A percentile compares a stretch with the other conserved stretches of the same genome.
phyloP scores from a whole-genome alignment of 92 coral and sea anemone species.

The Virgularia gustaviana region DNA sequence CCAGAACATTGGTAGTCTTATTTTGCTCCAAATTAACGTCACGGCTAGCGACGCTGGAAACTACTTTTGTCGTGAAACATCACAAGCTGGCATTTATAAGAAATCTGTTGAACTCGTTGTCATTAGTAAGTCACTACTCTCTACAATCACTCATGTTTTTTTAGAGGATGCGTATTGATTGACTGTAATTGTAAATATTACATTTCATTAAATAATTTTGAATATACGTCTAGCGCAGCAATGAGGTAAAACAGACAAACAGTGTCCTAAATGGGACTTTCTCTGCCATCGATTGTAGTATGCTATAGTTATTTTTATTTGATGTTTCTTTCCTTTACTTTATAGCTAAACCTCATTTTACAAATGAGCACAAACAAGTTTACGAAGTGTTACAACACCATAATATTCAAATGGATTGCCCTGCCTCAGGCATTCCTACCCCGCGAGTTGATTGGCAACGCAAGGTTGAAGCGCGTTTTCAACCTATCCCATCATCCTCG shows the following conservation, averaged over 20 bases:
- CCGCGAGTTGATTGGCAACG: constrained; percentile 90
- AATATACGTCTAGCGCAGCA: too few relatives aligned
- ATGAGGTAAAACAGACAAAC: too few relatives aligned
- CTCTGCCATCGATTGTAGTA: too few relatives aligned
- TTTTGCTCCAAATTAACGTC: constrained; percentile 13
- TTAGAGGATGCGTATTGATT: not conserved
- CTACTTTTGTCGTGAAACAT: constrained; percentile 71
- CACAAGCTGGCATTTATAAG: constrained; percentile 61
- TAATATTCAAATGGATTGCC: constrained; percentile 66
- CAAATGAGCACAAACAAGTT: constrained; percentile 52
- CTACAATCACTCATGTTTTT: too few relatives aligned
- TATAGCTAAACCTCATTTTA: constrained; percentile 73
- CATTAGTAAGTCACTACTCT: constrained; percentile 75
- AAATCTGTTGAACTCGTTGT: constrained; percentile 62
- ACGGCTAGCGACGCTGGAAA: constrained; percentile 67
- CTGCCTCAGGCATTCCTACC: constrained; percentile 77
- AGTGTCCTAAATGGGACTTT: too few relatives aligned
- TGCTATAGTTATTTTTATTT: not conserved
- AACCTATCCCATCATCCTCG: constrained; percentile 55
- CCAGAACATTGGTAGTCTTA: not conserved
- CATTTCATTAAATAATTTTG: too few relatives aligned
- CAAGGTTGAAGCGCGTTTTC: constrained; percentile 49
- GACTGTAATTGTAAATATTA: not conserved
- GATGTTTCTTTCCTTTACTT: not conserved
- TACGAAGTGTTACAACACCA: constrained; percentile 71